Percentiles rank a stretch among this genome's conserved stretches.
Conservation (phyloP, 2,113 vertebrate genomes). For the Notarius quadriscutis region DNA sequence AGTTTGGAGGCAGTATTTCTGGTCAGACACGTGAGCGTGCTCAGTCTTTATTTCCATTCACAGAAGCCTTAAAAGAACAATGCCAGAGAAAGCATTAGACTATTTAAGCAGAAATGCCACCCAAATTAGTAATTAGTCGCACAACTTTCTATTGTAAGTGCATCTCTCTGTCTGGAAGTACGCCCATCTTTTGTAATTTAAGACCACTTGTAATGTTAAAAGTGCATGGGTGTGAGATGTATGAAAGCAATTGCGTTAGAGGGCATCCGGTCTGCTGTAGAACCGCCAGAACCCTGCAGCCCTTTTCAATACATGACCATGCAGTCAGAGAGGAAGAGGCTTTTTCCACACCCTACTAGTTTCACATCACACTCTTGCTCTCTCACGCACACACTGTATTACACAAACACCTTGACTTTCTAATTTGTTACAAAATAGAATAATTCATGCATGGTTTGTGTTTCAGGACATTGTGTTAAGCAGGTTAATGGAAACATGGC, state of each 20-base stretch:
- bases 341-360: conserved; percentile 22
- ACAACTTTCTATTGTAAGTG: conserved; percentile 1
- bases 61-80: conserved; percentile 17
- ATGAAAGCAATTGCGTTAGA: conserved; percentile 37
- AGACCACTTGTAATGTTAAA: not conserved
- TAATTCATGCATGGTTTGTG: not conserved
- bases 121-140: not conserved
- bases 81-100: conserved; percentile 1
- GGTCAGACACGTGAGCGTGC: not conserved
- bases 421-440: not conserved
- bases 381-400: not conserved
- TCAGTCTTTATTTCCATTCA: conserved; percentile 17
- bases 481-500: no score
- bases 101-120: not conserved
- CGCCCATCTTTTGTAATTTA: conserved; percentile 31
- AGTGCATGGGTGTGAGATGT: not conserved
- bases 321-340: not conserved
- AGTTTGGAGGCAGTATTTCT: conserved; percentile 6
- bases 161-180: not conserved
- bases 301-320: not conserved
- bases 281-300: not conserved
- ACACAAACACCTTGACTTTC: not conserved
- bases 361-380: conserved; percentile 7
- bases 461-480: not conserved
- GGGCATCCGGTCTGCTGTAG: conserved; percentile 28